Evolutionary conservation across 2,113 vertebrate species (phyloP).

Genomic region (Smithornis capensis): DNA sequence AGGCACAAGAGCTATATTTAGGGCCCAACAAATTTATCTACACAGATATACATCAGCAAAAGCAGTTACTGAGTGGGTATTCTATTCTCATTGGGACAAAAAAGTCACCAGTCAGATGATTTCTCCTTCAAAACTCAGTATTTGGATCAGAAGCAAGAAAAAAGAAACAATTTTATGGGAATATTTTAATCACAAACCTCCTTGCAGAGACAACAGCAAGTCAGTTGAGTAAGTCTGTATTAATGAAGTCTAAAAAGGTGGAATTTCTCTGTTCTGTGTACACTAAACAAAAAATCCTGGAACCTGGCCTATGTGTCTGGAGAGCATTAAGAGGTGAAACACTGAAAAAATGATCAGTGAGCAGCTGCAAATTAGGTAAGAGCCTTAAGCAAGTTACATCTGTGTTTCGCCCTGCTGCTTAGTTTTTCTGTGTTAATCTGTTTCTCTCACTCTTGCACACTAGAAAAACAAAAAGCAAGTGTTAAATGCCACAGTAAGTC

Average conservation of each 20-base stretch:
- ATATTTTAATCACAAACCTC: neutral
- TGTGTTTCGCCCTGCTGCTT: neutral
- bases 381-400: neutral
- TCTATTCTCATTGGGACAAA: neutral
- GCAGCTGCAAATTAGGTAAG: neutral
- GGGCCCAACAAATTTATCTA: neutral
- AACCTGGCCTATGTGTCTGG: neutral
- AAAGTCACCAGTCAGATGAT: neutral
- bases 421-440: constrained; percentile 7
- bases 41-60: neutral
- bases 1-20: neutral
- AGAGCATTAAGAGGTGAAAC: neutral
- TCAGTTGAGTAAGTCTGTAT: neutral
- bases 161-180: neutral
- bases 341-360: neutral
- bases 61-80: neutral
- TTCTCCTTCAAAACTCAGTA: neutral
- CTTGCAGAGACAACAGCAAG: neutral
- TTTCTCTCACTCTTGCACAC: neutral
- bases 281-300: neutral
- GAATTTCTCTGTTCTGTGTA: neutral
- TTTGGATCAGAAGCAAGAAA: neutral
- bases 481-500: neutral
- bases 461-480: neutral
- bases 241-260: neutral